Conservation (phyloP, 1,140 invertebrate species). For the Sitophilus oryzae region DNA sequence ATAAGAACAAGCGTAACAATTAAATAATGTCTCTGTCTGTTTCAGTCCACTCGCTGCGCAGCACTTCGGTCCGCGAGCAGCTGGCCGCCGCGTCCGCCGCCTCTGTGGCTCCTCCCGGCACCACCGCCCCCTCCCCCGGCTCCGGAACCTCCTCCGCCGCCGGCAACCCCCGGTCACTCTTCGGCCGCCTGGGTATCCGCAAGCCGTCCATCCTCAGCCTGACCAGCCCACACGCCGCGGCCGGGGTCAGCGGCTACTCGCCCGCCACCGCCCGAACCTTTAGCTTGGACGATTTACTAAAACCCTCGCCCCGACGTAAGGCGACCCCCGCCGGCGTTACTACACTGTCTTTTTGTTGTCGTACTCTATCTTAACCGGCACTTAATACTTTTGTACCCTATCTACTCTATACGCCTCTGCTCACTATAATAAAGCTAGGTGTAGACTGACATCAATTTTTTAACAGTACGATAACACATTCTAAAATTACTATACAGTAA, state of each 20-base stretch:
- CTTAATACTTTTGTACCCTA: too few relatives aligned
- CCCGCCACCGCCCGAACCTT: constrained; percentile 58
- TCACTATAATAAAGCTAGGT: too few relatives aligned
- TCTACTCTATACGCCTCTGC: too few relatives aligned
- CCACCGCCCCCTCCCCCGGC: constrained; percentile 41
- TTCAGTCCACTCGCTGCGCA: constrained; percentile 33
- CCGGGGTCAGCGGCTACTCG: constrained; percentile 45
- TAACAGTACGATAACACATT: too few relatives aligned
- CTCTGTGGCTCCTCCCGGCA: constrained; percentile 41
- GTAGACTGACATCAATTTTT: too few relatives aligned
- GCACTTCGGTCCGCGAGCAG: constrained; percentile 44
- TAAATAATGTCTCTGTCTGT: too few relatives aligned
- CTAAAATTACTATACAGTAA: too few relatives aligned
- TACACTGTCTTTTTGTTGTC: constrained; percentile 13
- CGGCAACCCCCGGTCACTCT: constrained; percentile 60
- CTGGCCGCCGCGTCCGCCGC: constrained; percentile 39
- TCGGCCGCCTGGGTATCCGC: constrained; percentile 70
- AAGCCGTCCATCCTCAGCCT: constrained; percentile 72
- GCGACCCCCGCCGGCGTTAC: constrained; percentile 37
- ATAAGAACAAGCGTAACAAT: too few relatives aligned
- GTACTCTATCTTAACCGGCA: too few relatives aligned
- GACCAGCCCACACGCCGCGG: constrained; percentile 52
- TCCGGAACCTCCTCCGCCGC: constrained; percentile 39
- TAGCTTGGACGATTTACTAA: constrained; percentile 76
- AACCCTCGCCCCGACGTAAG: constrained; percentile 67